Percentiles rank a stretch among this genome's conserved stretches.
phyloP scores from a whole-genome alignment of 2,113 vertebrate species.

The Gymnorhina tibicen region DNA sequence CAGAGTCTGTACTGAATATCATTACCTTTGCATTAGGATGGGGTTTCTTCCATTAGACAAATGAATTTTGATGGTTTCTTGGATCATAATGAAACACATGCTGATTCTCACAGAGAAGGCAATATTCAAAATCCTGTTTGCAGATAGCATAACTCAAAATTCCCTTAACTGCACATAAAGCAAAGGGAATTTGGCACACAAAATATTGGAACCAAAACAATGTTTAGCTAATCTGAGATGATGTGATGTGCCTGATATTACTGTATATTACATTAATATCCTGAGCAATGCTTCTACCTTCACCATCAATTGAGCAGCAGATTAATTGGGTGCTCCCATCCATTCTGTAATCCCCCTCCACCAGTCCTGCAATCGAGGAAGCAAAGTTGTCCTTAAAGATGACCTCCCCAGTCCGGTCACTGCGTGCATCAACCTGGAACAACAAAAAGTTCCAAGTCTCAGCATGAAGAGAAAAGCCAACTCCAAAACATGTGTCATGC shows the following conservation, averaged over 20 bases:
- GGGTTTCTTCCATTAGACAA: background rate
- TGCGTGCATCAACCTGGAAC: conserved; percentile 91
- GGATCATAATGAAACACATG: background rate
- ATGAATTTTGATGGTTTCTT: background rate
- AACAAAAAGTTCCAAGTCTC: background rate
- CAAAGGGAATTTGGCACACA: background rate
- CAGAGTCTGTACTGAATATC: background rate
- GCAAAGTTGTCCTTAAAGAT: conserved; percentile 98
- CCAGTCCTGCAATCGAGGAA: conserved; percentile 88
- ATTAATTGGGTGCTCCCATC: conserved; percentile 92
- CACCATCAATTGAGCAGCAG: conserved; percentile 93
- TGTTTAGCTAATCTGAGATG: background rate
- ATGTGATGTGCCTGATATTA: background rate
- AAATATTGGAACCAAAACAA: background rate
- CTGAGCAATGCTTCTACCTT: conserved; percentile 78
- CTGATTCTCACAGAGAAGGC: background rate
- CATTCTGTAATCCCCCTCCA: conserved; percentile 95
- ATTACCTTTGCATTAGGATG: background rate
- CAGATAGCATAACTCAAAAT: background rate
- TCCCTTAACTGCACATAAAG: background rate
- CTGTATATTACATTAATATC: background rate
- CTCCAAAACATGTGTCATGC: background rate
- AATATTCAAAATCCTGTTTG: background rate
- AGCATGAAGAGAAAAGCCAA: background rate
- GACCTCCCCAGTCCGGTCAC: conserved; percentile 93